A percentile compares a stretch with the other conserved stretches of the same genome.
These are phyloP conservation scores for Meliscaeva auricollis DNA, from an alignment of 2,888 invertebrate genomes.

Conservation along the genomic window DNA sequence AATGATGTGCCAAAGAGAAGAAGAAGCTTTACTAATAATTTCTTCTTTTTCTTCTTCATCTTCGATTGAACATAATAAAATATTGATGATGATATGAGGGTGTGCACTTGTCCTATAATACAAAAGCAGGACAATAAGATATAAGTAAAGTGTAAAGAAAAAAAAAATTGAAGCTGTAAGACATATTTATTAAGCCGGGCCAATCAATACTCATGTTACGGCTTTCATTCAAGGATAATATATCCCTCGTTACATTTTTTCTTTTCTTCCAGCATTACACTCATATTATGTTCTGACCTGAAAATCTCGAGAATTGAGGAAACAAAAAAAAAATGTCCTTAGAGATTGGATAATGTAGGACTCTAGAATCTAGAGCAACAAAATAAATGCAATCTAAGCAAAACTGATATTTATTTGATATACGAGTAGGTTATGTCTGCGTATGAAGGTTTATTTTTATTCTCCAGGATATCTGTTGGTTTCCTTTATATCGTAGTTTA, in stretches of 20 bases:
- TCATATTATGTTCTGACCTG: conserved; percentile 36
- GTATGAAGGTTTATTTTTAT: conserved; percentile 34
- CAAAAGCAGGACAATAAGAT: conserved; percentile 31
- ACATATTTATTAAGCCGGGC: conserved; percentile 68
- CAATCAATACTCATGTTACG: conserved; percentile 71
- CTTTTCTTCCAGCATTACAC: conserved; percentile 22
- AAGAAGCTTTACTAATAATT: conserved; percentile 9
- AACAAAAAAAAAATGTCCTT: conserved; percentile 58
- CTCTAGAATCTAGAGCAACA: conserved; percentile 23
- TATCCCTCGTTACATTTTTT: conserved; percentile 51
- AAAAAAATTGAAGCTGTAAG: conserved; percentile 39
- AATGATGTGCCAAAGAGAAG: conserved; percentile 54
- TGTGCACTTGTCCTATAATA: neutral
- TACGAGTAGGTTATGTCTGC: conserved; percentile 47
- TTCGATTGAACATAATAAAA: conserved; percentile 21
- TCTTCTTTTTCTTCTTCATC: neutral
- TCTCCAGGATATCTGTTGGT: conserved; percentile 50
- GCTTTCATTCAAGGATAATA: conserved; percentile 74
- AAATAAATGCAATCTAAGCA: conserved; percentile 75
- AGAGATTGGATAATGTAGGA: conserved; percentile 13
- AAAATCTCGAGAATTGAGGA: conserved; percentile 25
- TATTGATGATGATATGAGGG: conserved; percentile 8
- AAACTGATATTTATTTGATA: conserved; percentile 74
- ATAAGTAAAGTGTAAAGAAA: conserved; percentile 13
- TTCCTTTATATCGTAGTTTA: conserved; percentile 4